Percentiles rank a stretch among this genome's conserved stretches.
phyloP scores from a whole-genome alignment of 2,113 vertebrate genomes.

The Dissostichus mawsoni region DNA sequence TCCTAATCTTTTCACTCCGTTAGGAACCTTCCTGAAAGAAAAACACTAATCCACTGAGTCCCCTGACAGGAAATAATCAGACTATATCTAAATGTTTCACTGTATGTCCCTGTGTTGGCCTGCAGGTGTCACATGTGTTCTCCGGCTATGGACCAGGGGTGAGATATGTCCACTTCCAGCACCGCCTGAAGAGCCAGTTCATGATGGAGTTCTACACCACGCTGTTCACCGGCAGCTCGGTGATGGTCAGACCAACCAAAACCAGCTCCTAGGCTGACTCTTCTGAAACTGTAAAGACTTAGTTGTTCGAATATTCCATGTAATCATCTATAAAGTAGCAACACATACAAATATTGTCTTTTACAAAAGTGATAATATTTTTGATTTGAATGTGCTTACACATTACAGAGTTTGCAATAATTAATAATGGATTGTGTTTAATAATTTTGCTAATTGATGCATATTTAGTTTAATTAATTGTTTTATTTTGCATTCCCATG shows the following conservation, averaged over 20 bases:
- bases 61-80: background rate
- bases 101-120: constrained; percentile 49
- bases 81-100: background rate
- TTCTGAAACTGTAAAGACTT: too few species aligned
- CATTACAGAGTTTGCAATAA: background rate
- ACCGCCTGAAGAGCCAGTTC: constrained; percentile 85
- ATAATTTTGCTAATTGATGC: background rate
- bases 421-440: too few species aligned
- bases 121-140: constrained; percentile 82
- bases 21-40: too few species aligned
- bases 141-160: constrained; percentile 81
- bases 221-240: constrained; percentile 81
- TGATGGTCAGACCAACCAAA: constrained; percentile 77
- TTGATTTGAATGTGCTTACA: background rate
- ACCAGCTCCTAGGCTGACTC: constrained; percentile 38
- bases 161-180: constrained; percentile 85
- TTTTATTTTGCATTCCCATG: background rate
- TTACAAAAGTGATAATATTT: background rate
- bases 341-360: background rate
- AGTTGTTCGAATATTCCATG: background rate
- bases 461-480: background rate
- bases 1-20: too few species aligned
- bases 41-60: background rate
- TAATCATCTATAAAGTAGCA: background rate
- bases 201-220: constrained; percentile 79